Conservation (phyloP, 2,113 vertebrate species). For the Coryphaenoides rupestris region DNA sequence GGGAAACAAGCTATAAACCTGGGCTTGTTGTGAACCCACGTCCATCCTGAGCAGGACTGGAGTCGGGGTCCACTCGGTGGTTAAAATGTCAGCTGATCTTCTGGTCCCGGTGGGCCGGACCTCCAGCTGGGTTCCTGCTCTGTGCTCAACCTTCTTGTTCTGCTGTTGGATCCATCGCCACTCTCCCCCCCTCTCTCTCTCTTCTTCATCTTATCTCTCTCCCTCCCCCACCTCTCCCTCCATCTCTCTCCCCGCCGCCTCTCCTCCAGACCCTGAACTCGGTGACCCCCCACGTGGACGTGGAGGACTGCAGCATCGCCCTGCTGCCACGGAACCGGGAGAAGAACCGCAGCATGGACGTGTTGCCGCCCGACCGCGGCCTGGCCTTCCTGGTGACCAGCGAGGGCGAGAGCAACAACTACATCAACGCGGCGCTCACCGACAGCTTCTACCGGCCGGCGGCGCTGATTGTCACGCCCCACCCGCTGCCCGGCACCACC, state of each 20-base stretch:
- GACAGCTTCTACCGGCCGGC: constrained; percentile 93
- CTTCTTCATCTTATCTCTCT: not conserved
- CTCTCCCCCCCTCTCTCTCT: constrained; percentile 20
- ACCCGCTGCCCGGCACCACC: too few species aligned
- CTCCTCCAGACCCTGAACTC: constrained; percentile 89
- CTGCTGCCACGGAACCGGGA: constrained; percentile 91
- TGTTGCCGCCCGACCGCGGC: constrained; percentile 92
- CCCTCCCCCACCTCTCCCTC: too few species aligned
- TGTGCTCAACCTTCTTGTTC: too few species aligned
- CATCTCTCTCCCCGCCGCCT: too few species aligned
- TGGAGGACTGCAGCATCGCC: constrained; percentile 96
- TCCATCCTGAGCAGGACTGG: too few species aligned
- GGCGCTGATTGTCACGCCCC: constrained; percentile 92
- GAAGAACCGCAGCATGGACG: constrained; percentile 96
- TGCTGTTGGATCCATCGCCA: not conserved
- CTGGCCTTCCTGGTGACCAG: constrained; percentile 97
- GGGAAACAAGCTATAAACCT: too few species aligned
- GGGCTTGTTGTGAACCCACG: too few species aligned
- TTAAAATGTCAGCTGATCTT: too few species aligned
- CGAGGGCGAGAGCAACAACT: constrained; percentile 95
- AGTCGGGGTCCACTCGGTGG: too few species aligned
- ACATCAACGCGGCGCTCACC: constrained; percentile 96
- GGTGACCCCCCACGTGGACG: constrained; percentile 95
- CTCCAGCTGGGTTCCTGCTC: not conserved
- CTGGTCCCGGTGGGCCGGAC: too few species aligned